phyloP scores from a whole-genome alignment of 2,888 invertebrate species.

The Thecocarcelia acutangulata region DNA sequence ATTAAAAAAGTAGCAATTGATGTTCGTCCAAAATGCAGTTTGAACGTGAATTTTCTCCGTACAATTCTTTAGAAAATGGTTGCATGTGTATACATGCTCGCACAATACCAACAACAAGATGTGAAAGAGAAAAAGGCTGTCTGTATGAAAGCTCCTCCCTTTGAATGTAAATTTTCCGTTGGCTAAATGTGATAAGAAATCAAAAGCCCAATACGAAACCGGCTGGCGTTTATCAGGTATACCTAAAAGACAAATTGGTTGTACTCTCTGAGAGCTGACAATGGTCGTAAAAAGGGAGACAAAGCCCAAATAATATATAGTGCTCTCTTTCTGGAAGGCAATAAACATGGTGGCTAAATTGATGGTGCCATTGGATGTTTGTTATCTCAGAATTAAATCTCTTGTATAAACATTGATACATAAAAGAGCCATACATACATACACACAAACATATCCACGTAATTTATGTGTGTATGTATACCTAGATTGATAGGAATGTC shows the following conservation, averaged over 20 bases:
- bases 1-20: conserved; percentile 31
- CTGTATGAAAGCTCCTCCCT: conserved; percentile 22
- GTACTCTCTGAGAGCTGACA: conserved; percentile 35
- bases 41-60: conserved; percentile 17
- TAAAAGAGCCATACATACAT: neutral
- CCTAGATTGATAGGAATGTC: no score
- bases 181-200: conserved; percentile 19
- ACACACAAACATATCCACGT: neutral
- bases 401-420: conserved; percentile 4
- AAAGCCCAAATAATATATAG: neutral
- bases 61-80: conserved; percentile 45
- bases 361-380: conserved; percentile 49
- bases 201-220: conserved; percentile 77
- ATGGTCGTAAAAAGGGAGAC: neutral
- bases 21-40: conserved; percentile 26
- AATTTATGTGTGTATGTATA: neutral
- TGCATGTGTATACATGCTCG: neutral
- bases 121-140: conserved; percentile 18
- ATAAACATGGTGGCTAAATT: conserved; percentile 51
- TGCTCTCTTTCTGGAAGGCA: conserved; percentile 30
- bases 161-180: conserved; percentile 17
- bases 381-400: conserved; percentile 51
- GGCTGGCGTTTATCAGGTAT: conserved; percentile 64
- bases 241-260: neutral
- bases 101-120: neutral